phyloP scores from a whole-genome alignment of 2,888 invertebrate genomes.

The Lasioglossum marginatum region DNA sequence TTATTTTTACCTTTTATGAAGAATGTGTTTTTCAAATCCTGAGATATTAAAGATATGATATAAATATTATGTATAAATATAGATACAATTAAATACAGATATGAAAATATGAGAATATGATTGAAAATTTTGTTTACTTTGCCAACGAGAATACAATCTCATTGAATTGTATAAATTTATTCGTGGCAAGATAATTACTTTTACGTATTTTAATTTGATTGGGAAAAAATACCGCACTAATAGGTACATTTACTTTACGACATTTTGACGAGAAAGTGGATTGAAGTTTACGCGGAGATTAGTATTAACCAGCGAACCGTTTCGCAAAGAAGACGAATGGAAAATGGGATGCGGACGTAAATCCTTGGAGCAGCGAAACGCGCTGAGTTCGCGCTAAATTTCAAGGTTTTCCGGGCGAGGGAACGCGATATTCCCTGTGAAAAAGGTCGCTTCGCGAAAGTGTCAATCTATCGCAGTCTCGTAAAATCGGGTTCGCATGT shows the following conservation, averaged over 20 bases:
- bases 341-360: background rate
- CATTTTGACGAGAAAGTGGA: background rate
- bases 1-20: no score
- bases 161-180: no score
- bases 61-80: no score
- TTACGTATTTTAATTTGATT: no score
- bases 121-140: no score
- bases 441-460: constrained; percentile 42
- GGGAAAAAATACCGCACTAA: no score
- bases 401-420: constrained; percentile 16
- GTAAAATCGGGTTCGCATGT: constrained; percentile 50
- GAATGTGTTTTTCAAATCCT: no score
- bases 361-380: background rate
- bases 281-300: background rate
- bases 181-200: no score
- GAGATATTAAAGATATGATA: no score
- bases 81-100: no score
- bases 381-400: constrained; percentile 27
- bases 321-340: background rate
- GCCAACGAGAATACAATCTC: no score
- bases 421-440: constrained; percentile 52
- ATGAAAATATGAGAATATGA: no score
- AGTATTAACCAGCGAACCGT: background rate
- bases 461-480: constrained; percentile 58
- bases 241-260: background rate